Evolutionary conservation across 1,140 invertebrate species (phyloP).

Genomic region (Papilio polytes): DNA sequence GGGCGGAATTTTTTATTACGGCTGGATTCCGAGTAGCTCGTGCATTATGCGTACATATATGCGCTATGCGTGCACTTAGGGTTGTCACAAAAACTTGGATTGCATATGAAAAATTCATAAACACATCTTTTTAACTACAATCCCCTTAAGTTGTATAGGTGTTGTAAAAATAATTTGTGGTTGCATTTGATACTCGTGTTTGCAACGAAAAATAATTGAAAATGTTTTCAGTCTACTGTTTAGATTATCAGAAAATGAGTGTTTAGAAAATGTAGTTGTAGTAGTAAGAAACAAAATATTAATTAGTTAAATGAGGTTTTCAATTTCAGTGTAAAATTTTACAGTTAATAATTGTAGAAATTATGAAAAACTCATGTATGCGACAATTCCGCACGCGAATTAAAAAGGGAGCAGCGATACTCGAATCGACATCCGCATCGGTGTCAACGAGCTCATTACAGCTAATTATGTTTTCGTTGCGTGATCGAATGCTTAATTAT

Average conservation of each 20-base stretch:
- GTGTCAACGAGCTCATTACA: conserved; percentile 7
- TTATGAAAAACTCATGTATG: not conserved
- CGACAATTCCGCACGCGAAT: not conserved
- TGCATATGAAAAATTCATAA: too few relatives aligned
- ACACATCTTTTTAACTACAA: too few relatives aligned
- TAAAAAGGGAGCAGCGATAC: not conserved
- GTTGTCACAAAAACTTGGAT: conserved; percentile 17
- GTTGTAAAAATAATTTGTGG: too few relatives aligned
- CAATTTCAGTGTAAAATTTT: too few relatives aligned
- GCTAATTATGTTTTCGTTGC: conserved; percentile 26
- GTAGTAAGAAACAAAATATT: too few relatives aligned
- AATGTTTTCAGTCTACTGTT: too few relatives aligned
- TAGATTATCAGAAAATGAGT: too few relatives aligned
- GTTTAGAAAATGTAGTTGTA: too few relatives aligned
- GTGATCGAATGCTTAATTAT: conserved; percentile 12
- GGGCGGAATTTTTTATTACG: conserved; percentile 35
- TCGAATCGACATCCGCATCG: conserved; percentile 4
- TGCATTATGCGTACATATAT: conserved; percentile 20
- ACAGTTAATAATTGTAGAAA: not conserved
- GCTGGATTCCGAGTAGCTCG: conserved; percentile 34
- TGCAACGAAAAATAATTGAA: too few relatives aligned
- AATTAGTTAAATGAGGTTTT: too few relatives aligned
- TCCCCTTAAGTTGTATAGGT: too few relatives aligned
- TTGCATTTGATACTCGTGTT: too few relatives aligned
- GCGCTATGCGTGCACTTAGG: conserved; percentile 18